Conservation (phyloP, 2,888 invertebrate genomes). For the Volucella bombylans region DNA sequence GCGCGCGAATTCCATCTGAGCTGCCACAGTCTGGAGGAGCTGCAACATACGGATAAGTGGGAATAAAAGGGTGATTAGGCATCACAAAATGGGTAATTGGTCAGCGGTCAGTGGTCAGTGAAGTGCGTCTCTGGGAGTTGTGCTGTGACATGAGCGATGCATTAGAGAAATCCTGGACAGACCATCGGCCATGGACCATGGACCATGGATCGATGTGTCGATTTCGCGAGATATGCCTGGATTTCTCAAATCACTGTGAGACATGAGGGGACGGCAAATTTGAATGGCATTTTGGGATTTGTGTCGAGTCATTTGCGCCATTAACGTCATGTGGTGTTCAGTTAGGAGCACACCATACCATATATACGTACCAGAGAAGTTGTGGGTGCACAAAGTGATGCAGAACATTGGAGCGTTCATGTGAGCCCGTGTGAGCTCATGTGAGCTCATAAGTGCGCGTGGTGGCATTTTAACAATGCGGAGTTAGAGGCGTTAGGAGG, state of each 20-base stretch:
- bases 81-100: constrained; percentile 74
- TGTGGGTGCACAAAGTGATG: constrained; percentile 70
- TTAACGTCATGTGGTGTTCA: constrained; percentile 63
- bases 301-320: constrained; percentile 73
- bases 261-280: constrained; percentile 43
- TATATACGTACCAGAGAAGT: constrained; percentile 23
- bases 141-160: constrained; percentile 71
- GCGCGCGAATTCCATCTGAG: constrained; percentile 62
- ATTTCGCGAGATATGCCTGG: constrained; percentile 16
- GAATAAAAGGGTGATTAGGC: constrained; percentile 74
- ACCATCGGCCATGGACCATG: too few relatives aligned
- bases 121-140: constrained; percentile 64
- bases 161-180: constrained; percentile 42
- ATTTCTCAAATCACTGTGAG: not conserved
- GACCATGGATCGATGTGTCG: constrained; percentile 43
- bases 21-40: constrained; percentile 34
- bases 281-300: constrained; percentile 74
- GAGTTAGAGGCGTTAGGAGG: constrained; percentile 59
- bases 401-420: constrained; percentile 34
- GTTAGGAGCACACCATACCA: constrained; percentile 31
- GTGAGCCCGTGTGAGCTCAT: constrained; percentile 11
- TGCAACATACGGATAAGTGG: constrained; percentile 52
- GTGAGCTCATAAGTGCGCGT: constrained; percentile 22
- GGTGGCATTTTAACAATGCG: constrained; percentile 64
- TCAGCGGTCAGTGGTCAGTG: constrained; percentile 35